Percentiles rank a stretch among this genome's conserved stretches.
Evolutionary conservation across 1,140 invertebrate species (phyloP).

Genomic region (Drosophila ogumai): DNA sequence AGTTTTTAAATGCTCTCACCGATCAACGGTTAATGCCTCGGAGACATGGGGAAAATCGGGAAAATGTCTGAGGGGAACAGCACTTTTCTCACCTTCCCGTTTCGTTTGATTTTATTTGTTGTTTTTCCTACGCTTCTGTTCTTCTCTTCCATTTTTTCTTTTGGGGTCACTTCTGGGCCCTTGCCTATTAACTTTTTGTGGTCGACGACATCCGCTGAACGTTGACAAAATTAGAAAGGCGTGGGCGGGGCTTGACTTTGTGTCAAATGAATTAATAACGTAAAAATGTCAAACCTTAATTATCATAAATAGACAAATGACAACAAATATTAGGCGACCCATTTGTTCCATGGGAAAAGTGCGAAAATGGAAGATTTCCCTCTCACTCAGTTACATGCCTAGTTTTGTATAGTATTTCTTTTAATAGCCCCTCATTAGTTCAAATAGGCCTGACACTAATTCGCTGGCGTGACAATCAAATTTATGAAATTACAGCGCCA

Average conservation of each 20-base stretch:
- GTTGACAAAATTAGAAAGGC: conserved; percentile 75
- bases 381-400: conserved; percentile 1
- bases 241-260: conserved; percentile 56
- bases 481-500: conserved; percentile 48
- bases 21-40: conserved; percentile 70
- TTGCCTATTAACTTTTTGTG: conserved; percentile 78
- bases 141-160: conserved; percentile 34
- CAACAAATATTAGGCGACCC: conserved; percentile 78
- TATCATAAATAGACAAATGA: conserved; percentile 79
- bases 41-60: conserved; percentile 28
- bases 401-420: conserved; percentile 37
- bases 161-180: conserved; percentile 59
- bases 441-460: conserved; percentile 45
- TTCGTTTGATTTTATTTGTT: conserved; percentile 50
- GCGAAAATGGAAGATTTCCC: conserved; percentile 20
- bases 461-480: conserved; percentile 45
- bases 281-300: conserved; percentile 80
- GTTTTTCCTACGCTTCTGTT: conserved; percentile 17
- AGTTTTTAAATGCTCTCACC: conserved; percentile 67
- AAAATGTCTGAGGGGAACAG: conserved; percentile 19
- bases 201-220: conserved; percentile 69
- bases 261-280: conserved; percentile 82
- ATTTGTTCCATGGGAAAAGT: conserved; percentile 54
- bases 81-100: conserved; percentile 78
- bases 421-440: conserved; percentile 48